Evolutionary conservation across 2,888 invertebrate species (phyloP).

Genomic region (Nephrocerus scutellatus): DNA sequence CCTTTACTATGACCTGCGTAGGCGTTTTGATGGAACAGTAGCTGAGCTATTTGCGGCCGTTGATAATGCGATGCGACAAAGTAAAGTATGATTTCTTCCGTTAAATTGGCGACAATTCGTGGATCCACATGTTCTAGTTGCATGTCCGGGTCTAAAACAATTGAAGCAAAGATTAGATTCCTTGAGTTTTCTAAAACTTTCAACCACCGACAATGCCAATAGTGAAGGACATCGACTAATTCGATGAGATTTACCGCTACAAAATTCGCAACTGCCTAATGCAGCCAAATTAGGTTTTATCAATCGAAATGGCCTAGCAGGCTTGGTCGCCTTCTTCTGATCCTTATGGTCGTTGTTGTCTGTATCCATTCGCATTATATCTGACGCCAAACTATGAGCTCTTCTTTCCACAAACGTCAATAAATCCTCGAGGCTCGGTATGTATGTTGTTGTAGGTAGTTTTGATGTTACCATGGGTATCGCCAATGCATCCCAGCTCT

Average conservation of each 20-base stretch:
- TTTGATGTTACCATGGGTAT: slow-evolving; percentile 10
- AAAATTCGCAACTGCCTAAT: no score
- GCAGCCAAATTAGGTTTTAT: slow-evolving; percentile 7
- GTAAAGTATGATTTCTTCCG: slow-evolving; percentile 7
- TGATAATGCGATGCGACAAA: slow-evolving; percentile 2
- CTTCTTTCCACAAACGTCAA: no score
- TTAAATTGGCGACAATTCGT: slow-evolving; percentile 8
- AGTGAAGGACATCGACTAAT: no score
- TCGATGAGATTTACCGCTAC: no score
- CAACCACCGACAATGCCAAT: no score
- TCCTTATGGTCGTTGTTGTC: no score
- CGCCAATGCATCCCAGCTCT: slow-evolving; percentile 11
- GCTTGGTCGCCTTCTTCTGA: no score
- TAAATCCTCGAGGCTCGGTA: slow-evolving; percentile 8
- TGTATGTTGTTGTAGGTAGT: slow-evolving; percentile 7
- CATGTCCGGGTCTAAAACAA: no score
- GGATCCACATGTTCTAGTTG: slow-evolving; percentile 8
- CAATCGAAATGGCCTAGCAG: background rate
- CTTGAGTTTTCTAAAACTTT: no score
- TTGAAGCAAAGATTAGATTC: no score
- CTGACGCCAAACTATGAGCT: no score
- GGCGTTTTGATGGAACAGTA: background rate
- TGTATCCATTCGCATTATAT: no score
- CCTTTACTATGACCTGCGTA: background rate
- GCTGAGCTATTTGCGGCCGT: slow-evolving; percentile 1